Evolutionary conservation across 53 echinoderm and acorn worm species (phyloP).

Genomic region (Glandiceps talaboti): DNA sequence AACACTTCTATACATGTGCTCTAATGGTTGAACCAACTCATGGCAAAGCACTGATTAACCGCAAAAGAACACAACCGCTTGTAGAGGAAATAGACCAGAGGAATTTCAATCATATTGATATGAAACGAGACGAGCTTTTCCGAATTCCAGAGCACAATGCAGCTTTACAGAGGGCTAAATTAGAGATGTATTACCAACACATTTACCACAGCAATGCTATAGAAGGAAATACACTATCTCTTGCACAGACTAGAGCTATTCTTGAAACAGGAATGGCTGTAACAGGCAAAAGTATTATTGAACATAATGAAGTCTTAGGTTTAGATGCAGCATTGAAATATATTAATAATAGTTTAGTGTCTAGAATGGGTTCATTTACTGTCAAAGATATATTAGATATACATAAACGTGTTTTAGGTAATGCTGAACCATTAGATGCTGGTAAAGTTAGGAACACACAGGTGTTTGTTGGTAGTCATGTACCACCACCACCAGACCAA

Average conservation of each 20-base stretch:
- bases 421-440: conserved; percentile 75
- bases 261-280: conserved; percentile 88
- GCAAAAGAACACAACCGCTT: conserved; percentile 32
- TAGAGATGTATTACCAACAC: conserved; percentile 89
- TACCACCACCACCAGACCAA: conserved; percentile 63
- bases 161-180: conserved; percentile 60
- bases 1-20: conserved; percentile 84
- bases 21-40: conserved; percentile 57
- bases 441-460: conserved; percentile 74
- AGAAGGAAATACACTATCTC: conserved; percentile 79
- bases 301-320: conserved; percentile 89
- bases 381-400: conserved; percentile 74
- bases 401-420: conserved; percentile 69
- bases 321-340: conserved; percentile 65
- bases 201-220: conserved; percentile 92
- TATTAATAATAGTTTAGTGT: conserved; percentile 77
- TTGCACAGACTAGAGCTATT: conserved; percentile 81
- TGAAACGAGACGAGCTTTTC: conserved; percentile 38
- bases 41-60: conserved; percentile 50
- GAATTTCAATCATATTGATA: conserved; percentile 52
- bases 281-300: conserved; percentile 78
- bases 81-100: conserved; percentile 75
- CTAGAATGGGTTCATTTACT: conserved; percentile 51
- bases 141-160: conserved; percentile 47
- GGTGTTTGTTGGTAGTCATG: conserved; percentile 82